phyloP scores from a whole-genome alignment of 2,888 invertebrate genomes.

The Ligdia adustata region DNA sequence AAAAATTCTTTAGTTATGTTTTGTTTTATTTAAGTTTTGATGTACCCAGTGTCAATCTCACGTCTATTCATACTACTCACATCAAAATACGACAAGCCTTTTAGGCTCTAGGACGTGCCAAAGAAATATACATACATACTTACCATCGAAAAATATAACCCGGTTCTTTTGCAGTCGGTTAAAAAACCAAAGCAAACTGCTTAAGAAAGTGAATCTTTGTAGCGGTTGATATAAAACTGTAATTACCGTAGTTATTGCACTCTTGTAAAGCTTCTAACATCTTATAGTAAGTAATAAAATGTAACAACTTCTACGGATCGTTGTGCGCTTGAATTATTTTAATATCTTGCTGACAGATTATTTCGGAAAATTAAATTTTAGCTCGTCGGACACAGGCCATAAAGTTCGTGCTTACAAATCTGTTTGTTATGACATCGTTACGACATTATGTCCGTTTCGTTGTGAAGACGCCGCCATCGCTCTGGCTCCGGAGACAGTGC shows the following conservation, averaged over 20 bases:
- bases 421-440: constrained; percentile 84
- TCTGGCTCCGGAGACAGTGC: constrained; percentile 12
- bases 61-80: too few relatives aligned
- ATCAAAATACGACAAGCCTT: too few relatives aligned
- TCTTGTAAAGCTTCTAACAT: constrained; percentile 38
- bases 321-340: constrained; percentile 78
- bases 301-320: constrained; percentile 56
- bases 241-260: constrained; percentile 17
- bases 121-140: too few relatives aligned
- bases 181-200: neutral
- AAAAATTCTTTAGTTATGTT: too few relatives aligned
- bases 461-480: constrained; percentile 73
- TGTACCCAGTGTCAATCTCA: too few relatives aligned
- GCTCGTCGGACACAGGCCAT: constrained; percentile 82
- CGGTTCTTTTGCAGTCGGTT: too few relatives aligned
- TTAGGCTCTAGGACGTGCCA: too few relatives aligned
- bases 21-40: too few relatives aligned
- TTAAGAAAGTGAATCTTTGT: constrained; percentile 2
- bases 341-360: constrained; percentile 79
- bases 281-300: constrained; percentile 56
- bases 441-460: constrained; percentile 81
- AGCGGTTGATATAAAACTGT: constrained; percentile 32
- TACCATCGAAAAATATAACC: too few relatives aligned
- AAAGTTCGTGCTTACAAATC: constrained; percentile 84
- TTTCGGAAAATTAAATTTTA: constrained; percentile 84